These are phyloP conservation scores for Percina caprodes DNA, from an alignment of 2,113 vertebrate genomes.

Conservation along the genomic window DNA sequence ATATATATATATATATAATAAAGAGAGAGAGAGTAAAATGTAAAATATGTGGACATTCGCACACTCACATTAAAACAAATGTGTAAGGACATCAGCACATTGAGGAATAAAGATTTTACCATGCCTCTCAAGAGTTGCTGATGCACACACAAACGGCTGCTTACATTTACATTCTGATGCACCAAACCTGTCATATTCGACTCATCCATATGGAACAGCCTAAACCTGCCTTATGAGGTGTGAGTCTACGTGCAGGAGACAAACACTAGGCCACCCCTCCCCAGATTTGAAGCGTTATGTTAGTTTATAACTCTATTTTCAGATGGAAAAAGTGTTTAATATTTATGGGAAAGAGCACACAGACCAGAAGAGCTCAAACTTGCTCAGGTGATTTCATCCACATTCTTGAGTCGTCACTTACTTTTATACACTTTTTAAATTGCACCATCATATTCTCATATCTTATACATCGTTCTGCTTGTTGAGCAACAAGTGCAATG, in stretches of 20 bases:
- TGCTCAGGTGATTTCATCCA: conserved; percentile 11
- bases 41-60: conserved; percentile 3
- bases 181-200: conserved; percentile 30
- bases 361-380: background rate
- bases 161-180: conserved; percentile 70
- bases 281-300: conserved; percentile 18
- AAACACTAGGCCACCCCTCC: background rate
- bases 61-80: background rate
- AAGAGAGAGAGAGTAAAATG: background rate
- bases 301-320: conserved; percentile 28
- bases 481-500: background rate
- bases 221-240: conserved; percentile 49
- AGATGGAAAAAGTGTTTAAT: conserved; percentile 50
- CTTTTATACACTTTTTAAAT: conserved; percentile 14
- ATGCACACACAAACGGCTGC: conserved; percentile 61
- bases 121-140: conserved; percentile 45
- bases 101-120: background rate
- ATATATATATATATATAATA: background rate
- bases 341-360: conserved; percentile 46
- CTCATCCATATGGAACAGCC: conserved; percentile 76
- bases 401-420: conserved; percentile 26
- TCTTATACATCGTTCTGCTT: conserved; percentile 13
- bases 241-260: conserved; percentile 32
- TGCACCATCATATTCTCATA: background rate
- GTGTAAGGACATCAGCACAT: conserved; percentile 21